phyloP scores from a whole-genome alignment of 2,113 vertebrate species.

The Pangasianodon gigas region DNA sequence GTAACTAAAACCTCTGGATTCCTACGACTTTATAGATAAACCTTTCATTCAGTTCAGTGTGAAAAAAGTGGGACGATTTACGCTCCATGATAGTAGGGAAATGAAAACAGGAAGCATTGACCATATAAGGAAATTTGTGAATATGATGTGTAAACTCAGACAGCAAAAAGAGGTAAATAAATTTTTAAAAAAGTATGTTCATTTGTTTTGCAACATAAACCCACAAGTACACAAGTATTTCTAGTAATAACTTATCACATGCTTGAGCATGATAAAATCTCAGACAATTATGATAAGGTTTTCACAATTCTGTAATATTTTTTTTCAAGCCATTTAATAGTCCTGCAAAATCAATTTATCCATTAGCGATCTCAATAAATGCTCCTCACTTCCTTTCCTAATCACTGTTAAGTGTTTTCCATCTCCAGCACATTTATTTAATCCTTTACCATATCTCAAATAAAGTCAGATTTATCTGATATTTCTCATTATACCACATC shows the following conservation, averaged over 20 bases:
- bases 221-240: background rate
- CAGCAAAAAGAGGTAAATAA: background rate
- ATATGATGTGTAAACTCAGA: background rate
- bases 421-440: background rate
- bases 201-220: background rate
- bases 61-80: no score
- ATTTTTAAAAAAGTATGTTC: no score
- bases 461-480: background rate
- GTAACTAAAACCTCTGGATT: conserved; percentile 63
- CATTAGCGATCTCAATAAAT: background rate
- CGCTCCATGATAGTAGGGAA: background rate
- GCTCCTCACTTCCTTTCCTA: background rate
- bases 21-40: background rate
- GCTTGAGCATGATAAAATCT: background rate
- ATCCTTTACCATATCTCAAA: background rate
- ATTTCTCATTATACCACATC: background rate
- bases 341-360: background rate
- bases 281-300: background rate
- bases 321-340: background rate
- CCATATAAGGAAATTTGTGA: background rate
- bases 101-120: background rate
- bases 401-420: background rate
- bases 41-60: background rate
- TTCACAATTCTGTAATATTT: background rate
- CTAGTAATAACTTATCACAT: background rate